These are phyloP conservation scores for Dromiciops gliroides DNA, from an alignment of 2,113 vertebrate genomes.

Conservation along the genomic window DNA sequence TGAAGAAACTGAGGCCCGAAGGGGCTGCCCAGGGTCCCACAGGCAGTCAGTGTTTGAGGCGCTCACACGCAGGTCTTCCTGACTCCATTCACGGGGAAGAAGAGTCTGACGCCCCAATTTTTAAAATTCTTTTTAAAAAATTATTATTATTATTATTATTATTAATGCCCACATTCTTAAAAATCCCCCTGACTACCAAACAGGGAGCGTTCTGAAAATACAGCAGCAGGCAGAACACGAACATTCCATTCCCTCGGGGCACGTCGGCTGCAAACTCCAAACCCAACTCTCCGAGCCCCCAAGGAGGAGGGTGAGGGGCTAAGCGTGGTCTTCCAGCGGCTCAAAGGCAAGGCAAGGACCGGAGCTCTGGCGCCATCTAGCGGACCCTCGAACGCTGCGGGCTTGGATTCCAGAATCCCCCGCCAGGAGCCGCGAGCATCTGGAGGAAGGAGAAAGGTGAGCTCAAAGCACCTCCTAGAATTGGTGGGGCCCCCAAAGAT, in stretches of 20 bases:
- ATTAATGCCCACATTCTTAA: not conserved
- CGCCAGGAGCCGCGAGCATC: not conserved
- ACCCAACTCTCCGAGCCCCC: not conserved
- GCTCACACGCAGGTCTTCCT: not conserved
- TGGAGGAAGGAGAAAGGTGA: not conserved
- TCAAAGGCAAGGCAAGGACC: accelerated
- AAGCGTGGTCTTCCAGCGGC: not conserved
- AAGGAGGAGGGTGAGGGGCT: not conserved
- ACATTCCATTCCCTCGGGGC: not conserved
- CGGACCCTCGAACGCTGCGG: too few species aligned
- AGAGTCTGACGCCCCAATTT: too few species aligned
- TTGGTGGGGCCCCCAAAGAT: too few species aligned
- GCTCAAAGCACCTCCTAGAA: not conserved
- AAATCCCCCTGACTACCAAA: not conserved
- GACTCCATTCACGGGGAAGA: not conserved
- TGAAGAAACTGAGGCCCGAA: not conserved
- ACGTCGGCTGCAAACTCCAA: not conserved
- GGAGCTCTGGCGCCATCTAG: not conserved
- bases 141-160: too few species aligned
- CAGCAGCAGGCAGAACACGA: not conserved
- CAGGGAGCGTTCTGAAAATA: too few species aligned
- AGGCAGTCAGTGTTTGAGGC: not conserved
- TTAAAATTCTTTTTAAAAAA: too few species aligned
- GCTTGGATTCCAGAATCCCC: too few species aligned
- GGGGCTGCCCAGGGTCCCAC: not conserved